Evolutionary conservation across 2,113 vertebrate genomes (phyloP).

Genomic region (Lates calcarifer): DNA sequence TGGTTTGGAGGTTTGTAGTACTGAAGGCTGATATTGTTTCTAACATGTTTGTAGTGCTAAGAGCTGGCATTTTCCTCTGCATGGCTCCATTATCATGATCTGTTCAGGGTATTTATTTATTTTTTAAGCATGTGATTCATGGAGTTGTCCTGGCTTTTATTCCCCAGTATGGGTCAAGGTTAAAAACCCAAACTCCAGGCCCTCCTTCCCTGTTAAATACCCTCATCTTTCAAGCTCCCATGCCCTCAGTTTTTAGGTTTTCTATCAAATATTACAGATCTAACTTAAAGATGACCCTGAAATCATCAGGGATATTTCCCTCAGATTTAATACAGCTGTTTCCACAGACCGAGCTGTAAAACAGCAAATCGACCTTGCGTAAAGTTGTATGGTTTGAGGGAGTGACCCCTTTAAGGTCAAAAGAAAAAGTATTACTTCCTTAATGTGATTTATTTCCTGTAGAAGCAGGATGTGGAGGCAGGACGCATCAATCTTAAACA

Average conservation of each 20-base stretch:
- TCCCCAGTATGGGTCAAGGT: not conserved
- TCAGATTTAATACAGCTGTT: not conserved
- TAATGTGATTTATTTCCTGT: conserved; percentile 13
- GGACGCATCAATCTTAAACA: not conserved
- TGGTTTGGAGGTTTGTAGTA: not conserved
- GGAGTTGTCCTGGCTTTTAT: not conserved
- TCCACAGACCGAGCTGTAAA: not conserved
- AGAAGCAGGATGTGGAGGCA: conserved; percentile 1
- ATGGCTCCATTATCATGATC: not conserved
- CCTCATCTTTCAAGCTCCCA: not conserved
- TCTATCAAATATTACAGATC: not conserved
- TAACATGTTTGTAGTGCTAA: not conserved
- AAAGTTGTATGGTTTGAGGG: not conserved
- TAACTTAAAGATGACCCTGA: not conserved
- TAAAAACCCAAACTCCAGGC: not conserved
- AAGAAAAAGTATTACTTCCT: conserved; percentile 37
- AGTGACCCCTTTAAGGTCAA: conserved; percentile 4
- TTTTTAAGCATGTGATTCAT: not conserved
- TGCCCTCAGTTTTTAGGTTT: not conserved
- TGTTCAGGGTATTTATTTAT: conserved; percentile 5
- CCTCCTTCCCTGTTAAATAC: not conserved
- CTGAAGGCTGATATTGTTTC: not conserved
- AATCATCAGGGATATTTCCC: not conserved
- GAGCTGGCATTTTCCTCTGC: not conserved
- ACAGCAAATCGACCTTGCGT: not conserved